A percentile compares a stretch with the other conserved stretches of the same genome.
Evolutionary conservation across 2,113 vertebrate genomes (phyloP).

Genomic region (Vulpes ferrilata): DNA sequence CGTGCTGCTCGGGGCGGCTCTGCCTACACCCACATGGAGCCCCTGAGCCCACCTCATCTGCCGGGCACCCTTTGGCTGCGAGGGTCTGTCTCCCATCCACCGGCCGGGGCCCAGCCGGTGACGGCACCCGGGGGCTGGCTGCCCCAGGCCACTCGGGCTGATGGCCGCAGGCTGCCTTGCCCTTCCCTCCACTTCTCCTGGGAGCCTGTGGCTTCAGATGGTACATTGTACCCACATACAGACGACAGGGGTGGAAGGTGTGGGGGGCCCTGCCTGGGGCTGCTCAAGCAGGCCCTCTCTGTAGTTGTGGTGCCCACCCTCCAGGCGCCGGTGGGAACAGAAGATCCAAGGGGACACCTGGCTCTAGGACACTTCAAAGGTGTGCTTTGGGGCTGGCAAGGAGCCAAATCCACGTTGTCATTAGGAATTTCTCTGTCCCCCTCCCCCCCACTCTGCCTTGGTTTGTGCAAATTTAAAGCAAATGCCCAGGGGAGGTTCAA

Average conservation of each 20-base stretch:
- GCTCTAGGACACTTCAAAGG: background rate
- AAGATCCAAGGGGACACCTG: background rate
- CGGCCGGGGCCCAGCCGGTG: fast-evolving
- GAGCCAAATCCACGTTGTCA: fast-evolving
- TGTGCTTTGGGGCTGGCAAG: background rate
- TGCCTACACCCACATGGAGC: background rate
- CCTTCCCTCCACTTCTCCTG: fast-evolving
- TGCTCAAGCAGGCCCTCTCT: background rate
- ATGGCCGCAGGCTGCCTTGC: fast-evolving
- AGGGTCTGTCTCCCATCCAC: background rate
- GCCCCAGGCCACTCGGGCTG: background rate
- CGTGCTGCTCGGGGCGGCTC: background rate
- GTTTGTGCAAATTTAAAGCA: background rate
- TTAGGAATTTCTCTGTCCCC: background rate
- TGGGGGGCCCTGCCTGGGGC: too few species aligned
- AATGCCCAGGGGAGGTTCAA: fast-evolving
- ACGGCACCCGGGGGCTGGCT: background rate
- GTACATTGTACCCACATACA: fast-evolving
- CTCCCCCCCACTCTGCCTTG: background rate
- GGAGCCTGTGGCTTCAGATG: background rate
- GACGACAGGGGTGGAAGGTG: background rate
- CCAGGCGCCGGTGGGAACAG: fast-evolving
- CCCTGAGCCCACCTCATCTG: background rate
- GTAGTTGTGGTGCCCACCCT: fast-evolving
- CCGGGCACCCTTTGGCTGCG: background rate